Conservation (phyloP, 2,797 vertebrate genomes). For the Phataginus tricuspis region DNA sequence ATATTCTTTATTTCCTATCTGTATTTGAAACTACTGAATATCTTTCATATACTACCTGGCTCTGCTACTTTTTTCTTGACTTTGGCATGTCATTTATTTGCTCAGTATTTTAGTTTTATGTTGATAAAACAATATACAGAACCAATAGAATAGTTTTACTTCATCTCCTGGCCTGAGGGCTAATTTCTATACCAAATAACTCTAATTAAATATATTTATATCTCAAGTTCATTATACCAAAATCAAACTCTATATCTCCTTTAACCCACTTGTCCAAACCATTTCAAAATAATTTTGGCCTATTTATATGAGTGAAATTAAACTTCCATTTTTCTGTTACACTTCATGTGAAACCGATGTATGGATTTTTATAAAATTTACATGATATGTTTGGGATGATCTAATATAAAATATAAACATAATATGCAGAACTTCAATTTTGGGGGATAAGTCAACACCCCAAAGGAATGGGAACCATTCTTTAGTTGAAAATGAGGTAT, state of each 20-base stretch:
- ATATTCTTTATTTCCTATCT: not conserved
- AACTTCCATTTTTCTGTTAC: slow-evolving; percentile 1
- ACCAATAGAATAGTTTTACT: not conserved
- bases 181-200: slow-evolving; percentile 1
- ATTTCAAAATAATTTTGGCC: slow-evolving; percentile 2
- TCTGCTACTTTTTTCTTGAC: not conserved
- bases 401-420: not conserved
- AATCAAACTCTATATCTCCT: not conserved
- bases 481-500: not conserved
- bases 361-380: slow-evolving; percentile 18
- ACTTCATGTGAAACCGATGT: not conserved
- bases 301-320: slow-evolving; percentile 15
- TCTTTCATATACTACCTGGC: not conserved
- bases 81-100: not conserved
- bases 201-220: not conserved
- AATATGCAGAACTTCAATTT: slow-evolving; percentile 36
- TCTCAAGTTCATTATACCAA: not conserved
- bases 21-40: slow-evolving; percentile 9
- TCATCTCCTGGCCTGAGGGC: not conserved
- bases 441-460: not conserved
- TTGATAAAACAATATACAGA: slow-evolving; percentile 7
- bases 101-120: slow-evolving; percentile 16
- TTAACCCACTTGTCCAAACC: not conserved
- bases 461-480: not conserved
- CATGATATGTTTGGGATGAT: not conserved